These are phyloP conservation scores for Ectropis crepuscularia DNA, from an alignment of 2,888 invertebrate species.

Conservation along the genomic window DNA sequence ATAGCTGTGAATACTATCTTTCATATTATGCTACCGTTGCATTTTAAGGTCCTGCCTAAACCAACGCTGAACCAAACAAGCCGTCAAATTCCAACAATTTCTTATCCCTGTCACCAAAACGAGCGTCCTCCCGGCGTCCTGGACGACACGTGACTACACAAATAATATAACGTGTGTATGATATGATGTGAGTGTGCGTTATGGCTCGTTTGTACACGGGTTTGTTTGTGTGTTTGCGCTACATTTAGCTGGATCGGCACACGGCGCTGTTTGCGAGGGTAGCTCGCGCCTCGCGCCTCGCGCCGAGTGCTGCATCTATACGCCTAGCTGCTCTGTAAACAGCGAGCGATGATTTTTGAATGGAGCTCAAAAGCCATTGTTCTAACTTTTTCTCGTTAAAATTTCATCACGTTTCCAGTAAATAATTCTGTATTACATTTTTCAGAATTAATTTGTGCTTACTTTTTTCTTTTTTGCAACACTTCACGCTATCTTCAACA, in stretches of 20 bases:
- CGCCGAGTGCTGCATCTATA: conserved; percentile 25
- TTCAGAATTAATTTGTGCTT: no score
- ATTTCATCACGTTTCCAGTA: background rate
- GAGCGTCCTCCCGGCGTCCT: no score
- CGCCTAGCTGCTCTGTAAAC: background rate
- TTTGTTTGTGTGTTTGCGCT: conserved; percentile 19
- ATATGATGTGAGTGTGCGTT: conserved; percentile 5
- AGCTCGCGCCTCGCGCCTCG: conserved; percentile 21
- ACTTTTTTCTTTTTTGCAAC: no score
- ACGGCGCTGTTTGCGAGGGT: conserved; percentile 25
- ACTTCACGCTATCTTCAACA: no score
- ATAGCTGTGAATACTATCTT: no score
- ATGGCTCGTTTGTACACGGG: conserved; percentile 17
- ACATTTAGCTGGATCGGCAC: conserved; percentile 23
- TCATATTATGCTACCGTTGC: no score
- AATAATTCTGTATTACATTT: no score
- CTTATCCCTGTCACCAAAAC: no score
- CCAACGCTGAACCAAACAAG: no score
- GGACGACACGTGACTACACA: background rate
- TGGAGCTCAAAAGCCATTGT: background rate
- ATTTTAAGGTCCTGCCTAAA: no score
- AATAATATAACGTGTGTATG: background rate
- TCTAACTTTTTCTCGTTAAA: background rate
- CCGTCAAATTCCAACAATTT: no score
- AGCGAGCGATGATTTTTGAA: conserved; percentile 6